Percentiles rank a stretch among this genome's conserved stretches.
Evolutionary conservation across 2,888 invertebrate genomes (phyloP).

Genomic region (Neoscelio sp.): DNA sequence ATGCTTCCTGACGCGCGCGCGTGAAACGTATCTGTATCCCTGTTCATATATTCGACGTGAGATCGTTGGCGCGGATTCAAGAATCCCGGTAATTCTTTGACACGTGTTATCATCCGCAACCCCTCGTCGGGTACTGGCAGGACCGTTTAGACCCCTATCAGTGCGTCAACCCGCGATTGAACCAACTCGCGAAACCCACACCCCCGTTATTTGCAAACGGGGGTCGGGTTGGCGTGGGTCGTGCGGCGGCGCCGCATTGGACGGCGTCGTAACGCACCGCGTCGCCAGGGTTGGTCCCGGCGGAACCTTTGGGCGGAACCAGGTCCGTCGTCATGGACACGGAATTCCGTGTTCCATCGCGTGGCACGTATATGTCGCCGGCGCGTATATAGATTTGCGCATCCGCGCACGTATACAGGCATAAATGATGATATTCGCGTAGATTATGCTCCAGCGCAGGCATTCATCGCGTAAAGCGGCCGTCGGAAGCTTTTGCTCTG

Average conservation of each 20-base stretch:
- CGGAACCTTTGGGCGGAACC: constrained; percentile 75
- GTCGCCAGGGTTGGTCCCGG: constrained; percentile 75
- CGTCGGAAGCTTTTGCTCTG: constrained; percentile 50
- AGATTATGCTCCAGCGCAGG: constrained; percentile 46
- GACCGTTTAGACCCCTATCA: constrained; percentile 74
- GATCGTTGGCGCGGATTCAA: background rate
- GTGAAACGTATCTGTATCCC: no score
- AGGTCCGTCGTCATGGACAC: constrained; percentile 76
- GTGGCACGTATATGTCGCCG: constrained; percentile 54
- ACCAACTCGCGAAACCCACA: constrained; percentile 56
- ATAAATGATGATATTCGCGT: constrained; percentile 60
- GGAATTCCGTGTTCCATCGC: constrained; percentile 45
- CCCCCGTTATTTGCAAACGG: constrained; percentile 20
- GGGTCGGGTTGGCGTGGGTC: constrained; percentile 70
- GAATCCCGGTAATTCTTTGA: constrained; percentile 24
- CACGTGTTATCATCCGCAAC: constrained; percentile 71
- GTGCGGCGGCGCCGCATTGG: constrained; percentile 74
- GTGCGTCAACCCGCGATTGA: constrained; percentile 76
- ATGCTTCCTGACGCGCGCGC: no score
- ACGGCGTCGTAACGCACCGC: constrained; percentile 73
- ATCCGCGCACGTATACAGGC: constrained; percentile 42
- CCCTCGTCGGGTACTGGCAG: constrained; percentile 71
- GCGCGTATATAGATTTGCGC: constrained; percentile 51
- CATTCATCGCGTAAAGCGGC: constrained; percentile 44
- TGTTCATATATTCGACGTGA: background rate